Percentiles rank a stretch among this genome's conserved stretches.
Conservation (phyloP, 2,113 vertebrate species). For the Tachysurus fulvidraco region DNA sequence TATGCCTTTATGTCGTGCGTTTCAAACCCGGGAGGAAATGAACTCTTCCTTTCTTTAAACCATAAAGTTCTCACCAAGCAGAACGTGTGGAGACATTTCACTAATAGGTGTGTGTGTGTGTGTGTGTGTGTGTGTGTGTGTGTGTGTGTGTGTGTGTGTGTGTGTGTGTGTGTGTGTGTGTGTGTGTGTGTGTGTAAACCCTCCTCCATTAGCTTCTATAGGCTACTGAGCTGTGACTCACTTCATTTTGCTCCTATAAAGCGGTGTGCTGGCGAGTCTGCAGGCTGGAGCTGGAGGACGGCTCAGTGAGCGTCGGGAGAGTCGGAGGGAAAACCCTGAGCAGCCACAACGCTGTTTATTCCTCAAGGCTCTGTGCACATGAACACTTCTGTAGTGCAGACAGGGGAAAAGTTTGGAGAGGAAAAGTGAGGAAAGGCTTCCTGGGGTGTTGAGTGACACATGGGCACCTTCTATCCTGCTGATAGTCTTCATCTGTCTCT, state of each 20-base stretch:
- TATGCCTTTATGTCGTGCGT: slow-evolving; percentile 18
- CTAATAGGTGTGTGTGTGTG: slow-evolving; percentile 30
- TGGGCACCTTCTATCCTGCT: slow-evolving; percentile 48
- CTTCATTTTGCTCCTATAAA: slow-evolving; percentile 37
- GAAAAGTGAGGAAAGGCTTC: slow-evolving; percentile 61
- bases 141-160: slow-evolving; percentile 25
- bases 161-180: neutral
- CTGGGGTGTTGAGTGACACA: slow-evolving; percentile 62
- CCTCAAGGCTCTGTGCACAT: slow-evolving; percentile 26
- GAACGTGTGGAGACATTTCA: slow-evolving; percentile 25
- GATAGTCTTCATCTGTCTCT: slow-evolving; percentile 60
- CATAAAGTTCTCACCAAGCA: slow-evolving; percentile 34
- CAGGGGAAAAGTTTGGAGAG: slow-evolving; percentile 35
- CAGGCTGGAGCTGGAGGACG: neutral
- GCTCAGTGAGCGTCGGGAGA: slow-evolving; percentile 11
- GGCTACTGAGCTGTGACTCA: slow-evolving; percentile 36
- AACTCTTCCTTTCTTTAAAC: slow-evolving; percentile 25
- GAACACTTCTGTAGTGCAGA: slow-evolving; percentile 47
- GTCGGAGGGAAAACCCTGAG: slow-evolving; percentile 3
- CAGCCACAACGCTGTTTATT: neutral
- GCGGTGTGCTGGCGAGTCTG: neutral
- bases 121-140: slow-evolving; percentile 6
- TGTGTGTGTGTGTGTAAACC: neutral
- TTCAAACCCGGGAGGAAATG: slow-evolving; percentile 28
- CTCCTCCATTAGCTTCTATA: slow-evolving; percentile 44